phyloP scores from a whole-genome alignment of 2,113 vertebrate species.

The Sus scrofa region T2T-Sscrofa CM000815.6:125983001-125983500 shows the following conservation, averaged over 20 bases:
- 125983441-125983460: neutral
- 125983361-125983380: neutral
- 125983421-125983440: neutral
- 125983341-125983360: neutral
- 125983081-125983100: neutral
- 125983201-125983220: neutral
- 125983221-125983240: neutral
- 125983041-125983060: neutral
- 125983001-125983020: neutral
- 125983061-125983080: neutral
- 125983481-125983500: neutral
- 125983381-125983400: too few species aligned
- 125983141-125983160: neutral
- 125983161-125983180: neutral
- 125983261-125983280: neutral
- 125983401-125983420: neutral
- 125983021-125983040: neutral
- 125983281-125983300: neutral
- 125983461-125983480: neutral
- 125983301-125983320: neutral
- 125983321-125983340: neutral
- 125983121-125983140: neutral
- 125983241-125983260: neutral
- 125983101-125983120: neutral
- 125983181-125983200: neutral